Base-by-base conservation (phyloP, 1,140 invertebrate genomes). In the Drosophila auraria region DNA sequence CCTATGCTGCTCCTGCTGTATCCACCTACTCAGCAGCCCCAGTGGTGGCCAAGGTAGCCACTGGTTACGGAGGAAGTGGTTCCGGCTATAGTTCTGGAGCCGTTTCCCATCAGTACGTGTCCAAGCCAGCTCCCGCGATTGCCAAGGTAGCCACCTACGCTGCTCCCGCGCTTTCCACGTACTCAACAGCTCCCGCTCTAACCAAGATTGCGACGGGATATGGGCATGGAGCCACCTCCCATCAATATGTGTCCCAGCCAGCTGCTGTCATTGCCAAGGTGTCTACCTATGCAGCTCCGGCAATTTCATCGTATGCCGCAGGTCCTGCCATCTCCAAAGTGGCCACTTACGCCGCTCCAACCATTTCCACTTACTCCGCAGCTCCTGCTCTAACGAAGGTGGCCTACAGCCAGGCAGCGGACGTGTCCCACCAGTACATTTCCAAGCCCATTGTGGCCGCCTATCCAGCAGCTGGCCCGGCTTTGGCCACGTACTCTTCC, bases 401-500 rank as follows among this genome's bases (percentile, higher is more conserved):
- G 11, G 44, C 65, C 59, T 73, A 73, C 42, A 58, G 60, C 4
- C 58, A 61, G 23, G 87, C 82, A 3, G 82, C 84, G 8, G 72
- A 73, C 20, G 59, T 90, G 23, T 91, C 84, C 5, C 84, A 91
- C 73, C 87, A 91, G 38, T 76, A 91, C 44, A 75, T 90, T 4
- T 90, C 86, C 17, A 87, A 86, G 54, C 82, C 84, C 1, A 56
- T 66, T n/a, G 62, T 82, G 45, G 58, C 80, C 0, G 56, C 62
- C 2, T 69, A 76, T 61, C 53, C 84, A 47, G 69, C 72, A 12
- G 60, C 61, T 11, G 60, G 68, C n/a, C 74, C 77, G 27, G 63
- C 75, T 8, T 56, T 73, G 11, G 71, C 64, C 3, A 64, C 62
- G 2, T 70, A 68, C 27, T 42, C 65, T 0, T 20, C 66, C 36